Percentiles rank a stretch among this genome's conserved stretches.
These are phyloP conservation scores for Trematocara variabile DNA, from an alignment of 2,113 vertebrate genomes.

Conservation along the genomic window DNA sequence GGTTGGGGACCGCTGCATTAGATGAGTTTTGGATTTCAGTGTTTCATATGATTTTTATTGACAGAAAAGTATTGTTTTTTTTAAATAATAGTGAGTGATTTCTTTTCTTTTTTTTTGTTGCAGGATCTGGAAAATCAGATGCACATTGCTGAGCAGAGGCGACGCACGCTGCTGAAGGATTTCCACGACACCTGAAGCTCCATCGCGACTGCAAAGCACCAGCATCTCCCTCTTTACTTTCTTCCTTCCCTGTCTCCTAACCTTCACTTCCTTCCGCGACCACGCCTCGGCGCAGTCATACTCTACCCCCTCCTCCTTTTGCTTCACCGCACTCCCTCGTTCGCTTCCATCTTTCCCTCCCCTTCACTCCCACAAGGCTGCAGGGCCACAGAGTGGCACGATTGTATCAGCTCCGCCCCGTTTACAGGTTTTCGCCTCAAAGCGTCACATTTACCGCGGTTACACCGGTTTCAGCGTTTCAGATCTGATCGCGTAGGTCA, in stretches of 20 bases:
- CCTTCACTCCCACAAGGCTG: slow-evolving; percentile 38
- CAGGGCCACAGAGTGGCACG: slow-evolving; percentile 62
- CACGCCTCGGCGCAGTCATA: slow-evolving; percentile 13
- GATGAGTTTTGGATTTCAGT: background rate
- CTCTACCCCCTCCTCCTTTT: background rate
- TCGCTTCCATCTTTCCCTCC: background rate
- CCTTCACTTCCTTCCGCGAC: slow-evolving; percentile 28
- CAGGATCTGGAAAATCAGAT: slow-evolving; percentile 99
- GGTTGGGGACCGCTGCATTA: too few species aligned
- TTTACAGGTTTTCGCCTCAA: slow-evolving; percentile 17
- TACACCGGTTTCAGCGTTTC: slow-evolving; percentile 18
- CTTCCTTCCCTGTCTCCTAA: background rate
- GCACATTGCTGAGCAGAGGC: slow-evolving; percentile 98
- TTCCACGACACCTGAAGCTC: slow-evolving; percentile 94
- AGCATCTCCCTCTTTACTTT: slow-evolving; percentile 40
- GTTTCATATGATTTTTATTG: background rate
- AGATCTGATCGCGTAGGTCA: background rate
- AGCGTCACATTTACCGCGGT: background rate
- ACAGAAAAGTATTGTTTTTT: background rate
- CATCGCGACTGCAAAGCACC: slow-evolving; percentile 44
- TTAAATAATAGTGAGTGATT: background rate
- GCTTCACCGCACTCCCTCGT: slow-evolving; percentile 9
- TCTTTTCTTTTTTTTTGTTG: background rate
- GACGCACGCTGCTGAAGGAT: slow-evolving; percentile 97
- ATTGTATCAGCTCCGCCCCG: slow-evolving; percentile 25